phyloP scores from a whole-genome alignment of 2,888 invertebrate species.

The Synanthedon formicaeformis region DNA sequence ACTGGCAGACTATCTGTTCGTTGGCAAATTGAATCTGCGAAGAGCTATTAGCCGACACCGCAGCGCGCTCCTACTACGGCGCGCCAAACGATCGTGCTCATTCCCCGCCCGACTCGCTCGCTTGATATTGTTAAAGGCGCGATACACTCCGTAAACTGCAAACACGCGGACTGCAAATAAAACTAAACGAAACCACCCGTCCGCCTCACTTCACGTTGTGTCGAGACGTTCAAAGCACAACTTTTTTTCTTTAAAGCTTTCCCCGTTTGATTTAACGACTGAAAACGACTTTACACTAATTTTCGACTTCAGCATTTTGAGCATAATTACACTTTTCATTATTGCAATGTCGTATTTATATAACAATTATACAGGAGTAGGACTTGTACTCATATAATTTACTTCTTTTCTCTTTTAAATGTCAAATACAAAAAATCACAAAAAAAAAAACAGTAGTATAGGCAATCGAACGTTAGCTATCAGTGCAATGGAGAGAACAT shows the following conservation, averaged over 20 bases:
- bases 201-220: slow-evolving; percentile 16
- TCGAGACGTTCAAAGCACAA: slow-evolving; percentile 6
- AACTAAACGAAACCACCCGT: slow-evolving; percentile 24
- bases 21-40: slow-evolving; percentile 63
- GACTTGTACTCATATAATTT: too few relatives aligned
- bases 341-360: too few relatives aligned
- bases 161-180: slow-evolving; percentile 24
- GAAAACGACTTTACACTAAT: neutral
- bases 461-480: neutral
- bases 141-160: slow-evolving; percentile 31
- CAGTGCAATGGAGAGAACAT: neutral
- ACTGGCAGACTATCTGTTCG: slow-evolving; percentile 57
- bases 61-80: slow-evolving; percentile 30
- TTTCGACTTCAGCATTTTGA: neutral
- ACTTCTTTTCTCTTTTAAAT: too few relatives aligned
- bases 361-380: too few relatives aligned
- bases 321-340: neutral
- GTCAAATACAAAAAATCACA: too few relatives aligned
- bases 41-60: slow-evolving; percentile 64
- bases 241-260: neutral
- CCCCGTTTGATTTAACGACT: neutral
- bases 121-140: slow-evolving; percentile 39
- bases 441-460: neutral
- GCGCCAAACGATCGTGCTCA: slow-evolving; percentile 50
- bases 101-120: slow-evolving; percentile 25